phyloP scores from a whole-genome alignment of 2,113 vertebrate species.

The Terrapene triunguis region DNA sequence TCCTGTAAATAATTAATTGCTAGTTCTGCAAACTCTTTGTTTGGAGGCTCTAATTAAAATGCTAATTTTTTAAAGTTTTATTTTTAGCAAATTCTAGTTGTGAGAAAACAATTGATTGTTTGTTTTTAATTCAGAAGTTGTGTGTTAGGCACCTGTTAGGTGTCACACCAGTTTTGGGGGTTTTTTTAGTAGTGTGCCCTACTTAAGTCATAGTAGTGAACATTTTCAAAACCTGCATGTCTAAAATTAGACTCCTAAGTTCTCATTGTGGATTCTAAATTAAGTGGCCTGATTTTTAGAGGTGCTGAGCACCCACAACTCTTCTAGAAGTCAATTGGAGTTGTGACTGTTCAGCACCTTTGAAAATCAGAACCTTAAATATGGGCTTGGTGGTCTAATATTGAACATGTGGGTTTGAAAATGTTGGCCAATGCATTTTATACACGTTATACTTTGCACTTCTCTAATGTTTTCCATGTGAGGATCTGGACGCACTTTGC shows the following conservation, averaged over 20 bases:
- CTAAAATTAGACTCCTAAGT: neutral
- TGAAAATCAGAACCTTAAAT: neutral
- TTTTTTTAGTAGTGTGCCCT: neutral
- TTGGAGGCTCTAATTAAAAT: conserved; percentile 38
- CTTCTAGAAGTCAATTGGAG: neutral
- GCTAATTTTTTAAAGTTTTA: conserved; percentile 37
- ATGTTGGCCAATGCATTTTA: neutral
- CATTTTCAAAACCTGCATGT: conserved; percentile 12
- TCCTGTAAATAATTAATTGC: conserved; percentile 56
- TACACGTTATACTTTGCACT: neutral
- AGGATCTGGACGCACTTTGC: neutral
- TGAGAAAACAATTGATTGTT: conserved; percentile 23
- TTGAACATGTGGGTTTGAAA: neutral
- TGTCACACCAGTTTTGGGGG: neutral
- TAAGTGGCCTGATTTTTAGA: neutral
- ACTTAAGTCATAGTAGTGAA: conserved; percentile 4
- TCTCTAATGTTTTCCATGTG: neutral
- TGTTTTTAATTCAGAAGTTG: conserved; percentile 5
- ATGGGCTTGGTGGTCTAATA: neutral
- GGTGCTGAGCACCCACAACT: neutral
- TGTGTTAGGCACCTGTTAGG: neutral
- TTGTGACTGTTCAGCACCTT: neutral
- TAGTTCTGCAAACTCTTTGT: conserved; percentile 17
- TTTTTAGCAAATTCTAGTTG: conserved; percentile 52
- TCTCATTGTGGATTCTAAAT: neutral